phyloP scores from a whole-genome alignment of 2,797 vertebrate genomes.

The Psittacula derbiana region DNA sequence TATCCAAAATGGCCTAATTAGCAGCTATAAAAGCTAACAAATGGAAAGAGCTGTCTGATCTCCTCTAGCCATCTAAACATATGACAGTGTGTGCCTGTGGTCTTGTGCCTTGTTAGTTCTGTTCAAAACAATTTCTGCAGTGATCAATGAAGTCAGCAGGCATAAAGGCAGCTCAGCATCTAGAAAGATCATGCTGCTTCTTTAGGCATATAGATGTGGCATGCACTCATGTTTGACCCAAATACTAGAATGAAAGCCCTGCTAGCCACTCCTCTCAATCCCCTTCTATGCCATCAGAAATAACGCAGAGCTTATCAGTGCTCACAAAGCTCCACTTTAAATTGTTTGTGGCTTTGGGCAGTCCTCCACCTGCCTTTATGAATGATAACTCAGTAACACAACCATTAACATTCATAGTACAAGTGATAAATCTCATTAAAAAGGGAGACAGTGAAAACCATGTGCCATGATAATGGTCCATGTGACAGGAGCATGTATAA shows the following conservation, averaged over 20 bases:
- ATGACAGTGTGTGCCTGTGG: background rate
- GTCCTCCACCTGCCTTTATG: background rate
- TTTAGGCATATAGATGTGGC: background rate
- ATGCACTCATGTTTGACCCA: background rate
- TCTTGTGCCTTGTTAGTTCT: background rate
- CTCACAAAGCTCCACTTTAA: background rate
- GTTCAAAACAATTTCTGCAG: background rate
- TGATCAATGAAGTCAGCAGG: background rate
- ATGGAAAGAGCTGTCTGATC: background rate
- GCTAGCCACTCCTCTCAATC: background rate
- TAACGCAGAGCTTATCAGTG: background rate
- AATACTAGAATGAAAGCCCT: background rate
- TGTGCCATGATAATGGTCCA: background rate
- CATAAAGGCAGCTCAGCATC: background rate
- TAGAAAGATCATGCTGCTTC: background rate
- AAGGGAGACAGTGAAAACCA: background rate
- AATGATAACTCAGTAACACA: background rate
- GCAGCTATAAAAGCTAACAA: background rate
- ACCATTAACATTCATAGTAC: background rate
- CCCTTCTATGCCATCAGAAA: rapidly evolving
- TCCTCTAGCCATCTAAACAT: background rate
- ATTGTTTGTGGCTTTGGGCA: background rate
- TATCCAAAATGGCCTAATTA: conserved; percentile 34
- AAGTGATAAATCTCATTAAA: background rate
- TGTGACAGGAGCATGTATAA: background rate